phyloP scores from a whole-genome alignment of 64 coral and sea anemone genomes.

The Pocillopora verrucosa region DNA sequence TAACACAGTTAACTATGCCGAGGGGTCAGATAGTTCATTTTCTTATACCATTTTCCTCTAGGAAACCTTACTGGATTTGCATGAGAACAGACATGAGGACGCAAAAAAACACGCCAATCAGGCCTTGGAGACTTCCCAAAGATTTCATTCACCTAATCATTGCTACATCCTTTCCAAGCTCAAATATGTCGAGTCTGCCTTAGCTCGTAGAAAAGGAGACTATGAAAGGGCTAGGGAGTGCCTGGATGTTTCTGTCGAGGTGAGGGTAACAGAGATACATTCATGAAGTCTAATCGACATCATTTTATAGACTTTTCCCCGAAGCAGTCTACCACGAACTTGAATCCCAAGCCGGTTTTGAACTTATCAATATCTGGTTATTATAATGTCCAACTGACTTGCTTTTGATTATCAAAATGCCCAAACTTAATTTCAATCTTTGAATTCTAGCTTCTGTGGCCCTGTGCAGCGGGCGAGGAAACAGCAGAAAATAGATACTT shows the following conservation, averaged over 20 bases:
- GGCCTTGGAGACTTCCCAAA: background rate
- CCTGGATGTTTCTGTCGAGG: slow-evolving; percentile 9
- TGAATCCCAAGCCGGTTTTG: too few relatives aligned
- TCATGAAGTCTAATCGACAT: too few relatives aligned
- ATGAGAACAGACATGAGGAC: background rate
- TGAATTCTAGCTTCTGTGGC: slow-evolving; percentile 4
- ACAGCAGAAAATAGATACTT: slow-evolving; percentile 38
- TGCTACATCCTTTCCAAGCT: slow-evolving; percentile 10
- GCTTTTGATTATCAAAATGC: background rate
- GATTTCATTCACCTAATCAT: background rate
- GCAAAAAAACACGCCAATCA: background rate
- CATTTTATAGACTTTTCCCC: background rate
- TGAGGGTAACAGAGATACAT: background rate
- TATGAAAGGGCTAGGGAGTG: slow-evolving; percentile 3
- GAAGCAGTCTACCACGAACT: too few relatives aligned
- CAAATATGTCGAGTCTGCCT: slow-evolving; percentile 10
- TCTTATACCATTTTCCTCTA: background rate
- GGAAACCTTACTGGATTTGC: background rate
- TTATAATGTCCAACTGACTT: too few relatives aligned
- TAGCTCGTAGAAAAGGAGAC: slow-evolving; percentile 2
- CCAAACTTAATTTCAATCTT: background rate
- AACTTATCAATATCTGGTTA: too few relatives aligned
- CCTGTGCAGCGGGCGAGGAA: slow-evolving; percentile 23
- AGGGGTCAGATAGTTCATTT: background rate
- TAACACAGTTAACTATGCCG: too few relatives aligned